A percentile compares a stretch with the other conserved stretches of the same genome.
These are phyloP conservation scores for Erpornis zantholeuca DNA, from an alignment of 2,113 vertebrate genomes.

Conservation along the genomic window DNA sequence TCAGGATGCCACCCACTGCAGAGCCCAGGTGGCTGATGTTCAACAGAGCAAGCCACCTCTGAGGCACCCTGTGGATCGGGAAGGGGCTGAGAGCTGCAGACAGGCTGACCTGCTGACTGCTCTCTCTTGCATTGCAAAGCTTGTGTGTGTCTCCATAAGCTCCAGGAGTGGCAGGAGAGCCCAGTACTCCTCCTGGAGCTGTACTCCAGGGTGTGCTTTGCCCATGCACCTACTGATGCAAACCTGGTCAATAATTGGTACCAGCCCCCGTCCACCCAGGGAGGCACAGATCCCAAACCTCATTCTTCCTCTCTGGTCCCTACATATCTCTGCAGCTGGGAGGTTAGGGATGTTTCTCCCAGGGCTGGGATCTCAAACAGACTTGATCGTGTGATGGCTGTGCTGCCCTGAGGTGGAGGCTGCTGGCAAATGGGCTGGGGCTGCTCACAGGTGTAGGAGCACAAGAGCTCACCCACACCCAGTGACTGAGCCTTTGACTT, in stretches of 20 bases:
- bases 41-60: constrained; percentile 79
- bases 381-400: rapidly evolving
- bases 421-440: neutral
- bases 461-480: neutral
- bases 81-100: neutral
- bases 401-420: neutral
- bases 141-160: constrained; percentile 7
- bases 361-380: neutral
- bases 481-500: neutral
- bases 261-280: neutral
- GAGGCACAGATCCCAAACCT: neutral
- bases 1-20: constrained; percentile 29
- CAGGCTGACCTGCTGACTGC: rapidly evolving
- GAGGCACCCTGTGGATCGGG: neutral
- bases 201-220: neutral
- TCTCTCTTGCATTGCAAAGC: neutral
- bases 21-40: constrained; percentile 73
- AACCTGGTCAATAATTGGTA: neutral
- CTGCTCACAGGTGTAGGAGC: neutral
- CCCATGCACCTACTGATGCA: neutral
- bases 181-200: neutral
- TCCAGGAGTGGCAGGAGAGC: neutral
- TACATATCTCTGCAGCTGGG: neutral
- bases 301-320: neutral
- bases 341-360: neutral